Conservation (phyloP, 2,888 invertebrate species). For the Scotopteryx bipunctaria region DNA sequence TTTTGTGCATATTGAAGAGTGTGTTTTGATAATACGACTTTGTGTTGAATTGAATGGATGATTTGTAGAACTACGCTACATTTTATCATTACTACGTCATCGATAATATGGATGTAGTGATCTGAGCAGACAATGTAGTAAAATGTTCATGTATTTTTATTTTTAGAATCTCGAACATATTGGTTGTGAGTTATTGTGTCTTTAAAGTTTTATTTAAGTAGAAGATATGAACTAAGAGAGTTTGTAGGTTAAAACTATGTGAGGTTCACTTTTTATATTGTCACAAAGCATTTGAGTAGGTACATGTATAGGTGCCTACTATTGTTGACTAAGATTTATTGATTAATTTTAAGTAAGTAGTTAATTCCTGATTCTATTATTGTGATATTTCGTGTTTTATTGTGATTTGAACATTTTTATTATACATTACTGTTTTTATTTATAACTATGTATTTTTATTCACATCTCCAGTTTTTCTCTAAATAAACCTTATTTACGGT, state of each 20-base stretch:
- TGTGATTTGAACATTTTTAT: not conserved
- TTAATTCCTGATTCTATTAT: not conserved
- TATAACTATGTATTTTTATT: too few species aligned
- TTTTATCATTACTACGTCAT: too few species aligned
- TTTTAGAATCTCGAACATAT: too few species aligned
- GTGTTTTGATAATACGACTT: conserved; percentile 63
- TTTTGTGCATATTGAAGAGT: conserved; percentile 68
- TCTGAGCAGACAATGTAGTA: too few species aligned
- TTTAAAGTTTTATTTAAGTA: too few species aligned
- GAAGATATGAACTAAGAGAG: too few species aligned
- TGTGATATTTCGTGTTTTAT: not conserved
- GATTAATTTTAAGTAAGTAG: not conserved
- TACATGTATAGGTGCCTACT: not conserved
- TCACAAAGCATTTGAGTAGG: not conserved
- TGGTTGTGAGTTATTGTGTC: too few species aligned
- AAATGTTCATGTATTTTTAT: too few species aligned
- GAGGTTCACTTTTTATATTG: not conserved
- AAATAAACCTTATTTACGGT: not conserved
- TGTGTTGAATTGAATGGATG: too few species aligned
- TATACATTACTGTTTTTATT: not conserved
- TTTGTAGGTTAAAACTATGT: not conserved
- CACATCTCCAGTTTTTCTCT: too few species aligned
- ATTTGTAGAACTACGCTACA: too few species aligned
- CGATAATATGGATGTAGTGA: too few species aligned
- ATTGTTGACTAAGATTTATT: not conserved